Base-by-base conservation (phyloP, 2,797 vertebrate species). In the Microchirus variegatus region DNA sequence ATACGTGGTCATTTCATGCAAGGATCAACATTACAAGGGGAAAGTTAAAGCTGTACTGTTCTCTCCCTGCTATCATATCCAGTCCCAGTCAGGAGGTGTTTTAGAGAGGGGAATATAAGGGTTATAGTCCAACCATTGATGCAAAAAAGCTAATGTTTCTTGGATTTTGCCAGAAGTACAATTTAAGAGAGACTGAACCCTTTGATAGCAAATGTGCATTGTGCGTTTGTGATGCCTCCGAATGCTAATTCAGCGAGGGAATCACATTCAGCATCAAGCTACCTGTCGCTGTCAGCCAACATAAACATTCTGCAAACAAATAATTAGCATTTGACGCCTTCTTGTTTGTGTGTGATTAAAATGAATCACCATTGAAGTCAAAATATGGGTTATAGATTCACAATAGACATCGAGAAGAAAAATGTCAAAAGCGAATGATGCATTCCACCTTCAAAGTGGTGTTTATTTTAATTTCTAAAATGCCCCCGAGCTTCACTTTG, bases 61-160 rank as follows among this genome's bases (percentile, higher is more conserved):
- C 66, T 86, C 70, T 63, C 70, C 66, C 79, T 74, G 84, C 52
- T 84, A 73, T 85, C 80, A 67, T 77, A 78, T 63, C 50, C 61
- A 51, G 75, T 70, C 67, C 63, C 68, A 63, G 77, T 86, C 85
- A 87, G 84, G 73, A 77, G 84, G 73, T 47, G 63, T 80, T 82
- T 66, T 61, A 80, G 63, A 19, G 10, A 73, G 66, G 80, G 73
- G 75, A 81, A 87, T 78, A 67, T 63, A 63, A 75, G 73, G 84
- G 31, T 22, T 22, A 80, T 90, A 88, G 89, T 90, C 87, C 88
- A 31, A 56, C 70, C 75, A 80, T 76, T 84, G 81, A 85, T 87
- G 84, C 73, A 82, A 77, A 82, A 70, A 73, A 82, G 67, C 63
- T 48, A 81, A 87, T 86, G 82, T 89, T 86, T 74, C 60, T 81